These are phyloP conservation scores for Malurus splendens DNA, from an alignment of 2,797 vertebrate genomes.

Conservation along the genomic window DNA sequence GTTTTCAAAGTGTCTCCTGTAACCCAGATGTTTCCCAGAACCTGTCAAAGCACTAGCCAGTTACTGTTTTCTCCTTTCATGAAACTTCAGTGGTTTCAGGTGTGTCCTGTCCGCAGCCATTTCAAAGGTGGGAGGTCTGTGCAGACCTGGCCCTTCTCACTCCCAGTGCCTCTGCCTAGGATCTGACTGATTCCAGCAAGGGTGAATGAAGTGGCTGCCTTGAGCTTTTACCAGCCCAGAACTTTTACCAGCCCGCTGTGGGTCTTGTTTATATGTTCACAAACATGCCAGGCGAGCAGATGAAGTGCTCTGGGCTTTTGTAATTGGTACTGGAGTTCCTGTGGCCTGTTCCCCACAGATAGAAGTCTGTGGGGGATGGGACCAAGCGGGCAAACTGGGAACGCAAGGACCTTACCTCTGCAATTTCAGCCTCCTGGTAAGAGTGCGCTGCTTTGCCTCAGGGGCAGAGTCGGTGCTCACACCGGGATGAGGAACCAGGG, in stretches of 20 bases:
- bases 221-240: background rate
- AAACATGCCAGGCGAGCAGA: background rate
- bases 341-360: background rate
- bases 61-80: background rate
- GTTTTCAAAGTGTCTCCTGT: background rate
- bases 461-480: background rate
- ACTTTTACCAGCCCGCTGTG: background rate
- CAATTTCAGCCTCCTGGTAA: background rate
- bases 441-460: background rate
- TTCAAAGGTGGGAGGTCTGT: background rate
- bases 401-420: background rate
- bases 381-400: background rate
- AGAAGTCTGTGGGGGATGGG: background rate
- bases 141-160: fast-evolving
- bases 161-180: background rate
- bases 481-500: background rate
- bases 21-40: background rate
- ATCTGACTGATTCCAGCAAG: background rate
- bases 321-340: background rate
- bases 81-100: too few species aligned
- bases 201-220: background rate
- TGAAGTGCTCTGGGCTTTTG: background rate
- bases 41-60: background rate
- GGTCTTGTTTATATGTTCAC: background rate
- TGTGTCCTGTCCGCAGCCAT: background rate